Evolutionary conservation across 2,888 invertebrate species (phyloP).

Genomic region (Anodontia alba): DNA sequence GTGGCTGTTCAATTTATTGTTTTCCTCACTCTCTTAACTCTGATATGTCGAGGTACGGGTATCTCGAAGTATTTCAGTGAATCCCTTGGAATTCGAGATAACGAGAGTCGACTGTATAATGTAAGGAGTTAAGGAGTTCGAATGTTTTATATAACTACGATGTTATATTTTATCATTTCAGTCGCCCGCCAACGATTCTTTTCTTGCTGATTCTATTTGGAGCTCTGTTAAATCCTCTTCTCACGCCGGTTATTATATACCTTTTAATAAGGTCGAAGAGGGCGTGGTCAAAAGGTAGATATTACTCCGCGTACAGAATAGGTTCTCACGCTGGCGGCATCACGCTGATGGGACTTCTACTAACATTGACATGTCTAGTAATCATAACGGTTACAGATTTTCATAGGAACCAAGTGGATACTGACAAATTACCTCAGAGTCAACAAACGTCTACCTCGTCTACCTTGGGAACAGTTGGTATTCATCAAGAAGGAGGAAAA

Average conservation of each 20-base stretch:
- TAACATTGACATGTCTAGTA: background rate
- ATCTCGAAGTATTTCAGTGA: too few relatives aligned
- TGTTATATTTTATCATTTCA: background rate
- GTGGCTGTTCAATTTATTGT: too few relatives aligned
- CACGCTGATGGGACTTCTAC: background rate
- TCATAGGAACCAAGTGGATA: too few relatives aligned
- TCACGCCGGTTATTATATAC: background rate
- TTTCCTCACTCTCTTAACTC: too few relatives aligned
- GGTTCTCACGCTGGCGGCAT: background rate
- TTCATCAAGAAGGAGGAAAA: too few relatives aligned
- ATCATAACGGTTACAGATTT: background rate
- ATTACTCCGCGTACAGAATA: background rate
- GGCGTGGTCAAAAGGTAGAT: background rate
- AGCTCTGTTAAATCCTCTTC: background rate
- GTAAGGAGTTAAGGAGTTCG: too few relatives aligned
- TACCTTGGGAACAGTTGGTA: too few relatives aligned
- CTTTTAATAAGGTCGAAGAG: conserved; percentile 1
- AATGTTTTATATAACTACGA: too few relatives aligned
- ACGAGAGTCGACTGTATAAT: too few relatives aligned
- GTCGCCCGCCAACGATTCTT: background rate
- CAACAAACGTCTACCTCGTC: background rate
- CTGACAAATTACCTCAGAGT: background rate
- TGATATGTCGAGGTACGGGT: too few relatives aligned
- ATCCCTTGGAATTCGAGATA: too few relatives aligned
- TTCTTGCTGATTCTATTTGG: background rate